These are phyloP conservation scores for Sebastolobus altivelis DNA, from an alignment of 2,797 vertebrate species.

Conservation along the genomic window DNA sequence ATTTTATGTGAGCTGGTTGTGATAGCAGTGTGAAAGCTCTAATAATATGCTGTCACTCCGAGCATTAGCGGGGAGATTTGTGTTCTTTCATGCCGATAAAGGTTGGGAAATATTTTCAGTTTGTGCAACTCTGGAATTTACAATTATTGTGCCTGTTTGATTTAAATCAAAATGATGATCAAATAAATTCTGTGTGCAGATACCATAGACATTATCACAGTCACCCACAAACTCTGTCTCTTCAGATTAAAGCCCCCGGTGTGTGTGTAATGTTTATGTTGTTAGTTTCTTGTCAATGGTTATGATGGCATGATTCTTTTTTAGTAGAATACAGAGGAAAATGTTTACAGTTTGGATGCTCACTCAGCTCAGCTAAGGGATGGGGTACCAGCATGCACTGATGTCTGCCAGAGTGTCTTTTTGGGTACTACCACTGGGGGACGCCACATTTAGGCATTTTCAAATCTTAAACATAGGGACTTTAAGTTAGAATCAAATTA, in stretches of 20 bases:
- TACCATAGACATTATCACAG: not conserved
- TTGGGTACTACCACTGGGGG: not conserved
- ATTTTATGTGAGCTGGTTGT: slow-evolving; percentile 38
- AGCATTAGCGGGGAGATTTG: slow-evolving; percentile 60
- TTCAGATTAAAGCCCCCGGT: not conserved
- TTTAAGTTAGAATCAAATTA: not conserved
- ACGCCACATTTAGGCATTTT: not conserved
- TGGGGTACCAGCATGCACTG: not conserved
- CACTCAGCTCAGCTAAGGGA: not conserved
- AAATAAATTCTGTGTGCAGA: slow-evolving; percentile 12
- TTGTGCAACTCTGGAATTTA: slow-evolving; percentile 66
- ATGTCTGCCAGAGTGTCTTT: not conserved
- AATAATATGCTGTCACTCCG: slow-evolving; percentile 66
- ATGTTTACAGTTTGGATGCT: not conserved
- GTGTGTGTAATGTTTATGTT: not conserved
- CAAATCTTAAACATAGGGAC: not conserved
- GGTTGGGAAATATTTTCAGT: slow-evolving; percentile 60
- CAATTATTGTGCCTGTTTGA: slow-evolving; percentile 67
- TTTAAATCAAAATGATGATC: slow-evolving; percentile 63
- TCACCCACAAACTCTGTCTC: not conserved
- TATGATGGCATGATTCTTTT: not conserved
- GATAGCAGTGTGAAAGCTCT: slow-evolving; percentile 54
- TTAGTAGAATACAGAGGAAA: not conserved
- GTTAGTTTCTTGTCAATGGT: not conserved
- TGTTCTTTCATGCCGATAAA: slow-evolving; percentile 63